Percentiles rank a stretch among this genome's conserved stretches.
These are phyloP conservation scores for Diacarnus erythraeanus DNA, from an alignment of 37 sponge, comb jelly and placozoan genomes.

Conservation along the genomic window DNA sequence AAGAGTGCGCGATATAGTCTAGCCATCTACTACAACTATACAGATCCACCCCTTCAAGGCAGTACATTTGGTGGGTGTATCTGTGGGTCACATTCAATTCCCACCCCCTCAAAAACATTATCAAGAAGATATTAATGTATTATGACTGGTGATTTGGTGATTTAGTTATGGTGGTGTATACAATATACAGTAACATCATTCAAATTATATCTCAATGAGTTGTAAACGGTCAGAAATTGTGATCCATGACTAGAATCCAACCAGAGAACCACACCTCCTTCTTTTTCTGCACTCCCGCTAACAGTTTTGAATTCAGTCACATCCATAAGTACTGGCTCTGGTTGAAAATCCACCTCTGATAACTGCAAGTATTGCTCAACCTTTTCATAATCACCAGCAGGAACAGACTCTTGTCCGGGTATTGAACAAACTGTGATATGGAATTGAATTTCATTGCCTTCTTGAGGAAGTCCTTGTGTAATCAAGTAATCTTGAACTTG, in stretches of 20 bases:
- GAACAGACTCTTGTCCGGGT: not conserved
- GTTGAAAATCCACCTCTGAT: not conserved
- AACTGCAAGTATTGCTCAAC: slow-evolving; percentile 9
- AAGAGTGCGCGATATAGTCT: too few species aligned
- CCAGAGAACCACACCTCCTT: not conserved
- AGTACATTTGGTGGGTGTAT: too few species aligned
- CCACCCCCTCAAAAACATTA: too few species aligned
- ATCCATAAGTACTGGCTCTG: not conserved
- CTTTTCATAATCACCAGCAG: not conserved
- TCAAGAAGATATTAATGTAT: too few species aligned
- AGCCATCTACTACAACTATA: too few species aligned
- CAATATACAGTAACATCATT: too few species aligned
- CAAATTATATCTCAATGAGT: not conserved
- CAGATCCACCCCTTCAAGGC: too few species aligned
- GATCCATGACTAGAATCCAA: not conserved
- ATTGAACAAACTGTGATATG: not conserved
- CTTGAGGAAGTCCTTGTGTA: not conserved
- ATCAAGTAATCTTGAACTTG: not conserved
- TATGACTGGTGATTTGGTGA: too few species aligned
- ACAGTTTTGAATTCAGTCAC: not conserved
- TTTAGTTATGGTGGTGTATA: too few species aligned
- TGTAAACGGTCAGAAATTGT: not conserved
- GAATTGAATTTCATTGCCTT: not conserved
- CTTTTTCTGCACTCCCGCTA: not conserved
- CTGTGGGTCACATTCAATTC: too few species aligned